Percentiles rank a stretch among this genome's conserved stretches.
phyloP scores from a whole-genome alignment of 2,797 vertebrate genomes.

The Myripristis murdjan region DNA sequence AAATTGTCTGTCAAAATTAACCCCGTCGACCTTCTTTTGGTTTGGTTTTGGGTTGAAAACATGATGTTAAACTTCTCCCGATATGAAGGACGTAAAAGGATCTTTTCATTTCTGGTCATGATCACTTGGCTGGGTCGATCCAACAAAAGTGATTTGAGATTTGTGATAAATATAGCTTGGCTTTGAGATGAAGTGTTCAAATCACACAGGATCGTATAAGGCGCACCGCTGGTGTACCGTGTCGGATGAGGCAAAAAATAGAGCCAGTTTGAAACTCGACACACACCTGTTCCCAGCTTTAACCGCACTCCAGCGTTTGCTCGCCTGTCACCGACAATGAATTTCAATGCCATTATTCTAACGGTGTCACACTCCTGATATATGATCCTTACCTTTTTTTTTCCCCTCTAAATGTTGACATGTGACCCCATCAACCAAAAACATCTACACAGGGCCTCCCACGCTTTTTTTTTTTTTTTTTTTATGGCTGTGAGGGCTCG shows the following conservation, averaged over 20 bases:
- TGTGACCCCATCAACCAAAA: conserved; percentile 67
- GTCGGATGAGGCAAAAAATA: conserved; percentile 64
- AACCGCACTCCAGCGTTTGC: conserved; percentile 62
- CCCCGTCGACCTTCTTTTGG: no score
- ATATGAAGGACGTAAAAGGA: no score
- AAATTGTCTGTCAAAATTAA: no score
- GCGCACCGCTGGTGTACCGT: conserved; percentile 47
- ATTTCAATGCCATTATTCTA: conserved; percentile 67
- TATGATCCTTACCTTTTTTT: conserved; percentile 32
- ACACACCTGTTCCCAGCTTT: conserved; percentile 73
- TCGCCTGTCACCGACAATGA: conserved; percentile 72
- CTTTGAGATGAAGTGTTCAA: conserved; percentile 27
- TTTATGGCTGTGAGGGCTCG: conserved; percentile 64
- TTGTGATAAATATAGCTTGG: conserved; percentile 13
- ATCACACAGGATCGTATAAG: conserved; percentile 28
- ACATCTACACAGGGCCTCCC: conserved; percentile 60
- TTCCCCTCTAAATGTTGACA: conserved; percentile 46
- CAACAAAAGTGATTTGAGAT: no score
- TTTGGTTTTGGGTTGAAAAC: no score
- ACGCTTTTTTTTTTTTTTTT: conserved; percentile 35
- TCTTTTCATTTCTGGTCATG: no score
- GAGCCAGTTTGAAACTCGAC: conserved; percentile 64
- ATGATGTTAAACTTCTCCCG: no score
- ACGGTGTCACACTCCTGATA: conserved; percentile 56
- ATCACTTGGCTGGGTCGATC: no score